phyloP scores from a whole-genome alignment of 2,797 vertebrate species.

The Todus mexicanus region DNA sequence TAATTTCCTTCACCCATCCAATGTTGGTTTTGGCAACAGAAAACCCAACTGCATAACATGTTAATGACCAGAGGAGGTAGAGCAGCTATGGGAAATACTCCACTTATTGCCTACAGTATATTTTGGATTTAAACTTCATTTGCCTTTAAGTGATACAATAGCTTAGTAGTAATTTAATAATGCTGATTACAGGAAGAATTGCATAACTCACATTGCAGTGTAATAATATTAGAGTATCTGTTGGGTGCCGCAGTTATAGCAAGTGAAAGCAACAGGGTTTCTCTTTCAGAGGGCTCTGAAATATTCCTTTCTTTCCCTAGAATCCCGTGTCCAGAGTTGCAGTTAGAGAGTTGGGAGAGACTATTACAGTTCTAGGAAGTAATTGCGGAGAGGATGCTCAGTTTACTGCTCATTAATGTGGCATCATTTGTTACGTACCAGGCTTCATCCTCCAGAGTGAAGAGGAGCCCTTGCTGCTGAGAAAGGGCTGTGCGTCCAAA shows the following conservation, averaged over 20 bases:
- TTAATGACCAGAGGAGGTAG: not conserved
- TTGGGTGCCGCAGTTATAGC: not conserved
- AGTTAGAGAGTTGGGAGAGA: not conserved
- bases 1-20: not conserved
- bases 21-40: not conserved
- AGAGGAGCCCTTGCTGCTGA: not conserved
- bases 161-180: constrained; percentile 4
- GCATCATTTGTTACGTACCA: not conserved
- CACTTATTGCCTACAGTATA: not conserved
- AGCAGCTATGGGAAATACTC: not conserved
- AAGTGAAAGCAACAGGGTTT: not conserved
- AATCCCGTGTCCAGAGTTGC: not conserved
- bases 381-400: not conserved
- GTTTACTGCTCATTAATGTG: not conserved
- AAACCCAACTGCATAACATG: not conserved
- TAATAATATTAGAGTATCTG: constrained; percentile 3
- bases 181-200: not conserved
- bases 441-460: not conserved
- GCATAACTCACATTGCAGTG: not conserved
- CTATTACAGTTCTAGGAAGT: not conserved
- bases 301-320: not conserved
- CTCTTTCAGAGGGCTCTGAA: not conserved
- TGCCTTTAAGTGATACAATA: constrained; percentile 19
- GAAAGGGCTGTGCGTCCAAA: not conserved
- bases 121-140: constrained; percentile 33